Conservation (phyloP, 2,113 vertebrate genomes). For the Halcyon malimbica region DNA sequence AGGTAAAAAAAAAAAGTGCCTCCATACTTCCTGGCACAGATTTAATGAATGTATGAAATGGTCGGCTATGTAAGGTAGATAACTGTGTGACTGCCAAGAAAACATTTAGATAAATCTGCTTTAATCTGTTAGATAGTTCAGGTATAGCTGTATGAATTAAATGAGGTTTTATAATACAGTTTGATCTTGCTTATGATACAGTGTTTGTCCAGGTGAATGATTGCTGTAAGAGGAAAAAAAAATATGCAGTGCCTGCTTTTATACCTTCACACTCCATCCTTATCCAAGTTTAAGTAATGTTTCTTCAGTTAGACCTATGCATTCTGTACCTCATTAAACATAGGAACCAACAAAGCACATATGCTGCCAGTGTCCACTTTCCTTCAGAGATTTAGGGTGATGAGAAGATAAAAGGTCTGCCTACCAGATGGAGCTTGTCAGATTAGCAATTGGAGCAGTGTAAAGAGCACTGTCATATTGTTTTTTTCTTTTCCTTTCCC, state of each 20-base stretch:
- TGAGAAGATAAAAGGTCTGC: conserved; percentile 76
- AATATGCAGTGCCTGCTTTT: neutral
- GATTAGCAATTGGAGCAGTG: conserved; percentile 76
- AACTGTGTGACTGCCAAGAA: neutral
- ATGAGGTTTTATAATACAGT: neutral
- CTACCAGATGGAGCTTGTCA: conserved; percentile 83
- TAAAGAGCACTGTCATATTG: conserved; percentile 70
- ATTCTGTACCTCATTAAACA: conserved; percentile 68
- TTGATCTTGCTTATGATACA: neutral
- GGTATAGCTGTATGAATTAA: neutral
- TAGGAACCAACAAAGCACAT: conserved; percentile 66
- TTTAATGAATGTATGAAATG: neutral
- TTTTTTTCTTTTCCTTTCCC: neutral
- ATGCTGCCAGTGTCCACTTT: conserved; percentile 77
- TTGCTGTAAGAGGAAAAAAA: neutral
- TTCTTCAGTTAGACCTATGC: conserved; percentile 43
- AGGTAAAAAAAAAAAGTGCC: neutral
- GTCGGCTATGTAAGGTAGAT: neutral
- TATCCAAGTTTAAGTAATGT: neutral
- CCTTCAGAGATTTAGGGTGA: conserved; percentile 71
- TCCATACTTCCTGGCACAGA: neutral
- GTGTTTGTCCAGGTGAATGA: neutral
- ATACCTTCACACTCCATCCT: neutral
- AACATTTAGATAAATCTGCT: neutral
- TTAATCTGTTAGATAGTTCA: neutral